Percentiles rank a stretch among this genome's conserved stretches.
phyloP scores from a whole-genome alignment of 2,797 vertebrate genomes.

The Falco rusticolus region DNA sequence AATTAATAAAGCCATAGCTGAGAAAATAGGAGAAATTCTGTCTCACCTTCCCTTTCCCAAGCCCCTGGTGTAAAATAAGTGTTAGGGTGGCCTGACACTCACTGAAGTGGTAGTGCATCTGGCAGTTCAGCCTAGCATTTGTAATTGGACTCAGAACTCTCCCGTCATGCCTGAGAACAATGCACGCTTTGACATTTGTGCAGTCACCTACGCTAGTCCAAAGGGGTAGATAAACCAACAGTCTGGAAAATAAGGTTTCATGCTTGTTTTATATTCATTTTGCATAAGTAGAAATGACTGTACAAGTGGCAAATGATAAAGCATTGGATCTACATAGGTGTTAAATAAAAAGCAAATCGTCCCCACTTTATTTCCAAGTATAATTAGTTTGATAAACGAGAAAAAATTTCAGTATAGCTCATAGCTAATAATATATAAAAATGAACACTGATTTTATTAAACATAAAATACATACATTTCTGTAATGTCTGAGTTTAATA shows the following conservation, averaged over 20 bases:
- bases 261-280: constrained; percentile 34
- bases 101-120: not conserved
- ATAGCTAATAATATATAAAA: not conserved
- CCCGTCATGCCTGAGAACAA: not conserved
- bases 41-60: not conserved
- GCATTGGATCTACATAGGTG: not conserved
- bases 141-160: not conserved
- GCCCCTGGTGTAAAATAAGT: not conserved
- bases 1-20: not conserved
- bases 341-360: constrained; percentile 32
- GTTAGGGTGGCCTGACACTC: not conserved
- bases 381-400: not conserved
- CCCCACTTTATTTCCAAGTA: not conserved
- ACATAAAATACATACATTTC: not conserved
- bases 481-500: not conserved
- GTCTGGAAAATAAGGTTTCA: constrained; percentile 30
- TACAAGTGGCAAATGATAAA: not conserved
- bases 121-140: not conserved
- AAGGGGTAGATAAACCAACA: not conserved
- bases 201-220: not conserved
- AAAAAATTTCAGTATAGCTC: not conserved
- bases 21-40: not conserved
- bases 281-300: not conserved
- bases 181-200: not conserved
- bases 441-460: not conserved